Evolutionary conservation across 2,797 vertebrate genomes (phyloP), one percentile per base, ranked within the genome.

Genomic region (Chanos chanos): DNA sequence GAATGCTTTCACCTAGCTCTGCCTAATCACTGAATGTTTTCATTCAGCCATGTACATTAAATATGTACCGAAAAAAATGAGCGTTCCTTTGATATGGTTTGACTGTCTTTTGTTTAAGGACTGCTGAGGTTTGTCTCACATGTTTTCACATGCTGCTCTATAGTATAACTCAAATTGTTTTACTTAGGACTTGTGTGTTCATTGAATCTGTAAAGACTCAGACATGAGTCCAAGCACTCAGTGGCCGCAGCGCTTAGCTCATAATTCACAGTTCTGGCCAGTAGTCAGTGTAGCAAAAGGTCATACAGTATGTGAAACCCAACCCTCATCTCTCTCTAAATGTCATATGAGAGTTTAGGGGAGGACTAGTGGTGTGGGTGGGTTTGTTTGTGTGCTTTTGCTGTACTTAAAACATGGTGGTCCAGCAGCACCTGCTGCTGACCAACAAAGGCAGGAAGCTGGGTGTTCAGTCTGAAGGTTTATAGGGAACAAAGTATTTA

Each of bases 201-300:
- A 51, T 18, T 3, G 3, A 2, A 15, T 45, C 34, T 36, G 4
- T 33, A 15, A 3, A 33, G 15, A 3, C 21, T 28, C 28, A 21
- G 30, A 2, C 7, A 28, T 13, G 3, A 36, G 49, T 33, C 27
- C 2, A 9, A 13, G 33, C 31, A 50, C 39, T 41, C 36, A 16
- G 4, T 22, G 18, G 27, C 9, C 48, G 28, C 10, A 33, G 40
- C 67, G 44, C 34, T 57, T 49, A 67, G 65, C 41, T 67, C 43
- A 55, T 31, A 61, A 57, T 62, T 58, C 47, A 69, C 7, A 13
- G n/a, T 33, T 34, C 36, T 61, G 51, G 34, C 40, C 30, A 53
- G 45, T 52, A 45, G 61, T 47, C 36, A 18, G 43, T 27, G 25
- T 34, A 69, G 45, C 43, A 64, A 64, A 74, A 74, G 59, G 67